Evolutionary conservation across 1,140 invertebrate genomes (phyloP).

Genomic region (Philotrypesis tridentata): DNA sequence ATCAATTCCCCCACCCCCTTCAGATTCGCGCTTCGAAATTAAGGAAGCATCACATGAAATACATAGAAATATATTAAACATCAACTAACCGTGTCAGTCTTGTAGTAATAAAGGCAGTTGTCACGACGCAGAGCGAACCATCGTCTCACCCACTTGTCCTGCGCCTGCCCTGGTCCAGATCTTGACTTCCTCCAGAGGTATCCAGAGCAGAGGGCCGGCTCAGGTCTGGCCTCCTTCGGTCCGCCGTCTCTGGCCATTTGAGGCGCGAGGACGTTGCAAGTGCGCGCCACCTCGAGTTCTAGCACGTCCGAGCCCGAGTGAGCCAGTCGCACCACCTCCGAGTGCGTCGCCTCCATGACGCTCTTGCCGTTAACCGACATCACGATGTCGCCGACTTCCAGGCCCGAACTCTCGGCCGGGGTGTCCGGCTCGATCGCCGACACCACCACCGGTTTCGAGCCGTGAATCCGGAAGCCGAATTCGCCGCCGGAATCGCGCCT

Average conservation of each 20-base stretch:
- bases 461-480: constrained; percentile 96
- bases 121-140: constrained; percentile 94
- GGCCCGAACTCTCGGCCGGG: constrained; percentile 90
- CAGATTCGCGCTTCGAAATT: too few species aligned
- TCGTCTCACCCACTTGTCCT: constrained; percentile 87
- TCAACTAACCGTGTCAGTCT: constrained; percentile 84
- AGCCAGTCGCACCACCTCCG: constrained; percentile 95
- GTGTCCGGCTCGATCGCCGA: constrained; percentile 94
- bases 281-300: constrained; percentile 90
- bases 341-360: constrained; percentile 93
- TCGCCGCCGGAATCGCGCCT: constrained; percentile 86
- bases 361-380: constrained; percentile 91
- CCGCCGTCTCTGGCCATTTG: constrained; percentile 59
- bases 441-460: constrained; percentile 95
- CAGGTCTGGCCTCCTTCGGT: constrained; percentile 74
- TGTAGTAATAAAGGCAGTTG: constrained; percentile 96
- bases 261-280: constrained; percentile 85
- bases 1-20: too few species aligned
- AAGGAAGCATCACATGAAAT: too few species aligned
- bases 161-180: constrained; percentile 59
- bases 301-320: constrained; percentile 90
- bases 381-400: constrained; percentile 95
- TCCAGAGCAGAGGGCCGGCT: constrained; percentile 81
- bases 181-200: constrained; percentile 84
- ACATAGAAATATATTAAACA: not conserved